A percentile compares a stretch with the other conserved stretches of the same genome.
phyloP scores from a whole-genome alignment of 2,797 vertebrate species.

The Lithobates sylvaticus region DNA sequence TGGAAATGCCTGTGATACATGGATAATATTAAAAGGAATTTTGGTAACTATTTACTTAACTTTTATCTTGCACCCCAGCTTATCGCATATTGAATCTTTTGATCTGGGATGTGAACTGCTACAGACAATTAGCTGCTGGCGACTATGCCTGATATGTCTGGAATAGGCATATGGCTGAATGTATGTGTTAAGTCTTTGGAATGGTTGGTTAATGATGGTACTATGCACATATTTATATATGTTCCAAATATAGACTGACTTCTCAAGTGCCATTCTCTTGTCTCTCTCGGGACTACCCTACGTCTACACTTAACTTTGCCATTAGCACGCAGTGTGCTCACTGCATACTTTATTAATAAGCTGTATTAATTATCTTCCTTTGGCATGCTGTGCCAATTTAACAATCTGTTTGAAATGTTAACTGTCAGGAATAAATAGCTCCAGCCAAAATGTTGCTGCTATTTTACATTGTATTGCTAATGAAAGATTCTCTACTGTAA shows the following conservation, averaged over 20 bases:
- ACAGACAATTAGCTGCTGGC: neutral
- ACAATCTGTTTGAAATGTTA: slow-evolving; percentile 5
- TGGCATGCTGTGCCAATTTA: neutral
- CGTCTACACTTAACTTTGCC: neutral
- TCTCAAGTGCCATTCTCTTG: neutral
- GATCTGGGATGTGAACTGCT: neutral
- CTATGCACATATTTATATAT: slow-evolving; percentile 7
- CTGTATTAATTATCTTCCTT: slow-evolving; percentile 12
- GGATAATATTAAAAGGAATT: neutral
- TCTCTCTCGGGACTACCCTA: neutral
- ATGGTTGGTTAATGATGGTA: neutral
- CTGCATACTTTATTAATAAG: slow-evolving; percentile 42
- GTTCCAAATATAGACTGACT: neutral
- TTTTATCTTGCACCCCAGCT: neutral
- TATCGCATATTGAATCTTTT: neutral
- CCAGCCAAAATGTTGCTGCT: neutral
- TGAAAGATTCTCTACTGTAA: neutral
- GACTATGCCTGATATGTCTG: neutral
- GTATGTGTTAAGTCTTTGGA: slow-evolving; percentile 8
- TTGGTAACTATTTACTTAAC: neutral
- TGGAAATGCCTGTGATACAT: neutral
- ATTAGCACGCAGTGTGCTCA: neutral
- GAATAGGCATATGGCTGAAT: neutral
- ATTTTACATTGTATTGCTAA: neutral
- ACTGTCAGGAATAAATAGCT: neutral